Percentiles rank a stretch among this genome's conserved stretches.
phyloP scores from a whole-genome alignment of 35 echinoderm and acorn worm species.

The Hemicentrotus pulcherrimus region DNA sequence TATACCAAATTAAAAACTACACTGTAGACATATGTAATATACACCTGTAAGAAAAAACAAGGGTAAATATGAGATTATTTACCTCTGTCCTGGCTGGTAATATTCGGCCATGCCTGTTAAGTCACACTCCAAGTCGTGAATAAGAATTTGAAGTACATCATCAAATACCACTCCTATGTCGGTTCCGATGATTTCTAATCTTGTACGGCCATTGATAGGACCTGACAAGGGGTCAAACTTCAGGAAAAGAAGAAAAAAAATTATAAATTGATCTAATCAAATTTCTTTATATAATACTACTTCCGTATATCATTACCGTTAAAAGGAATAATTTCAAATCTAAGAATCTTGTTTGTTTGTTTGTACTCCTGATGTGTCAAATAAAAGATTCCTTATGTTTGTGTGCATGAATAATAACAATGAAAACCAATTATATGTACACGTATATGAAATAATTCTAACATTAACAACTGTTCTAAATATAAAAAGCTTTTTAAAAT shows the following conservation, averaged over 20 bases:
- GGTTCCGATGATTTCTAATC: slow-evolving; percentile 56
- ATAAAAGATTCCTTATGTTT: neutral
- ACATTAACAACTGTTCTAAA: no score
- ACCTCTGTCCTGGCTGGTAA: slow-evolving; percentile 62
- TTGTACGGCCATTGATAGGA: slow-evolving; percentile 57
- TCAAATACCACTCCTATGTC: slow-evolving; percentile 49
- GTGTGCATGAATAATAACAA: no score
- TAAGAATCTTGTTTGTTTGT: neutral
- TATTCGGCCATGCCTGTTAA: slow-evolving; percentile 17
- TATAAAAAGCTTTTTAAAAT: no score
- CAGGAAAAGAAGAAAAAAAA: neutral
- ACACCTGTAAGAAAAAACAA: no score
- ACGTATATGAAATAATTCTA: no score
- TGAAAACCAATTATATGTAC: no score
- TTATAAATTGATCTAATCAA: no score
- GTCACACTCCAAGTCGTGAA: slow-evolving; percentile 45
- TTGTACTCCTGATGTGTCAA: neutral
- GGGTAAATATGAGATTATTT: neutral
- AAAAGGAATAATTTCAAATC: neutral
- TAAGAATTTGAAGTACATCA: slow-evolving; percentile 52
- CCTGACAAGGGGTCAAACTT: slow-evolving; percentile 56
- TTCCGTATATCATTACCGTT: neutral
- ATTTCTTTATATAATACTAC: no score
- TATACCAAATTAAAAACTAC: no score
- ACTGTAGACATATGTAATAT: no score